These are phyloP conservation scores for Chaetops frenatus DNA, from an alignment of 2,113 vertebrate genomes.

Conservation along the genomic window DNA sequence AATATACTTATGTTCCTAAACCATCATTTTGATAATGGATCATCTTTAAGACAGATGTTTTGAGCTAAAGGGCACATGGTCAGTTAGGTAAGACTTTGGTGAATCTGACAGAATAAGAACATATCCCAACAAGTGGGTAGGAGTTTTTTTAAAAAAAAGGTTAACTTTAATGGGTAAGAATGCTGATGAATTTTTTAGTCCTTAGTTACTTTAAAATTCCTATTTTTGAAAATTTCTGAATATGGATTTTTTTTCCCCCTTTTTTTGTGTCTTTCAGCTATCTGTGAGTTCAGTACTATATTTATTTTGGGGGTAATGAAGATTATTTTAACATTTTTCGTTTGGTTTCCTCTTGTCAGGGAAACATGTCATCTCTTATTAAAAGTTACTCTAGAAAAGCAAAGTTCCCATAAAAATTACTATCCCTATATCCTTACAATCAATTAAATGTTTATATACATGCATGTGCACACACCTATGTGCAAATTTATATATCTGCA, in stretches of 20 bases:
- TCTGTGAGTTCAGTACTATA: neutral
- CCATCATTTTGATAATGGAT: neutral
- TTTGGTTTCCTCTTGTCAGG: neutral
- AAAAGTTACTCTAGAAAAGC: neutral
- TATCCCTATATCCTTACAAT: neutral
- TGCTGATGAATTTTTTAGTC: neutral
- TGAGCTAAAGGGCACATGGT: neutral
- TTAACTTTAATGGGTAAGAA: neutral
- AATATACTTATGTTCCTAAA: neutral
- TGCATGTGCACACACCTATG: neutral
- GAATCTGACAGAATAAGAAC: neutral
- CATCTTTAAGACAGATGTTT: neutral
- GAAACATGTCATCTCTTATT: neutral
- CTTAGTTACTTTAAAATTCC: neutral
- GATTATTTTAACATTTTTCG: neutral
- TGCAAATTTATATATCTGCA: neutral
- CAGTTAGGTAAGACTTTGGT: neutral
- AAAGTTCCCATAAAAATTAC: neutral
- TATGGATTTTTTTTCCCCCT: accelerated
- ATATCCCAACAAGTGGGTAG: neutral
- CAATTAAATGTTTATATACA: neutral
- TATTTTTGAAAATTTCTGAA: neutral
- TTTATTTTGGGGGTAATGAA: neutral
- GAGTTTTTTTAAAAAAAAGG: neutral
- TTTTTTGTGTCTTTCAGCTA: neutral